Evolutionary conservation across 2,797 vertebrate genomes (phyloP), one percentile per base, ranked within the genome.

Genomic region (Sparus aurata): DNA sequence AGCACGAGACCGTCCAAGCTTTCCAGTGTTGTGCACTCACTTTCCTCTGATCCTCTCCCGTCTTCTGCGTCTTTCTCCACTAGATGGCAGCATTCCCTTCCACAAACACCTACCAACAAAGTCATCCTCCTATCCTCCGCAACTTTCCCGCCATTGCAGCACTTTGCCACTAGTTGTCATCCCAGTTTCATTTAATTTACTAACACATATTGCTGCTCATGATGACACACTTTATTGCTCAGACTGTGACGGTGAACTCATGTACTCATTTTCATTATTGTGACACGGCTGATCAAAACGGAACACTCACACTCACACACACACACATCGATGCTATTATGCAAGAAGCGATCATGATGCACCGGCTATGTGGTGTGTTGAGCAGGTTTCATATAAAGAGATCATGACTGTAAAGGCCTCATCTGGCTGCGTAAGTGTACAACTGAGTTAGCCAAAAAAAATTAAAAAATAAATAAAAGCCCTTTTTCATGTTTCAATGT

Each of bases 71-170:
- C 41, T n/a, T 0, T 17, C 0, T n/a, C 83, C 88, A 64, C 52
- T 73, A 86, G 89, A 69, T 82, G 70, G 72, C n/a, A 70, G 17
- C 43, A 27, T 82, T 71, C 45, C 23, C 25, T 52, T 34, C 2
- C 20, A 30, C 1, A 69, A 30, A 15, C 1, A 57, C 25, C 49
- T 4, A 30, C 15, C 1, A 30, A 0, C 1, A 55, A 17, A 18
- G 1, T 8, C 4, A 11, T 46, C 22, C 12, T 41, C 18, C 6
- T 22, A 27, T 38, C 3, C 1, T 5, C 0, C 2, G 1, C 2
- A 38, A 20, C 17, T 41, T 61, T 20, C 17, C 9, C 46, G 38
- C 20, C 25, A 7, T 70, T 16, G 8, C 27, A 73, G 17, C 47
- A 49, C 9, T 71, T 69, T 69, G 23, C 65, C 69, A 69, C 41